Evolutionary conservation across 2,888 invertebrate species (phyloP).

Genomic region (Stomorhina lunata): DNA sequence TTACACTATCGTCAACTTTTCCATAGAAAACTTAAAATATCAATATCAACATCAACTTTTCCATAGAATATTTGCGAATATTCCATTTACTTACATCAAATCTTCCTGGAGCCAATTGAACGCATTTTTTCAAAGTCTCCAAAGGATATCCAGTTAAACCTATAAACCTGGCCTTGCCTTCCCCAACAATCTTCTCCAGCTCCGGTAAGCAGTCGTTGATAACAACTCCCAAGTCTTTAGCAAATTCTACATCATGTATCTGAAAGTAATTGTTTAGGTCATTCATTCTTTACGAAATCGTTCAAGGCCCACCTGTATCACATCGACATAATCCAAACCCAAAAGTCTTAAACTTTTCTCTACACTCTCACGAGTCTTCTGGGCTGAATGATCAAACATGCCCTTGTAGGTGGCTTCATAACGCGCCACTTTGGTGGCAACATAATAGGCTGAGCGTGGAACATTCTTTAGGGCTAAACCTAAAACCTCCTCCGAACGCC

Average conservation of each 20-base stretch:
- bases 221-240: slow-evolving; percentile 86
- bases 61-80: no score
- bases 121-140: slow-evolving; percentile 86
- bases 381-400: slow-evolving; percentile 93
- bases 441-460: slow-evolving; percentile 90
- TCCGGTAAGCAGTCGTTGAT: slow-evolving; percentile 93
- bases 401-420: slow-evolving; percentile 85
- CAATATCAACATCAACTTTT: no score
- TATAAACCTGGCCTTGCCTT: slow-evolving; percentile 88
- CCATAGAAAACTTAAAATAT: no score
- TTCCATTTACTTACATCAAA: slow-evolving; percentile 76
- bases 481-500: slow-evolving; percentile 89
- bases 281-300: no score
- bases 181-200: slow-evolving; percentile 86
- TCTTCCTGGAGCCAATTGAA: slow-evolving; percentile 82
- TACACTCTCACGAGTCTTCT: slow-evolving; percentile 87
- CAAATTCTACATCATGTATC: slow-evolving; percentile 97
- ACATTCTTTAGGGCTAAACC: slow-evolving; percentile 90
- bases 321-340: slow-evolving; percentile 90
- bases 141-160: slow-evolving; percentile 94
- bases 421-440: slow-evolving; percentile 95
- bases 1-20: no score
- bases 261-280: slow-evolving; percentile 80
- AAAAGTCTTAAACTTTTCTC: slow-evolving; percentile 87
- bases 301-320: slow-evolving; percentile 95